Percentiles rank a stretch among this genome's conserved stretches.
phyloP scores from a whole-genome alignment of 2,113 vertebrate genomes.

The Epinephelus moara region DNA sequence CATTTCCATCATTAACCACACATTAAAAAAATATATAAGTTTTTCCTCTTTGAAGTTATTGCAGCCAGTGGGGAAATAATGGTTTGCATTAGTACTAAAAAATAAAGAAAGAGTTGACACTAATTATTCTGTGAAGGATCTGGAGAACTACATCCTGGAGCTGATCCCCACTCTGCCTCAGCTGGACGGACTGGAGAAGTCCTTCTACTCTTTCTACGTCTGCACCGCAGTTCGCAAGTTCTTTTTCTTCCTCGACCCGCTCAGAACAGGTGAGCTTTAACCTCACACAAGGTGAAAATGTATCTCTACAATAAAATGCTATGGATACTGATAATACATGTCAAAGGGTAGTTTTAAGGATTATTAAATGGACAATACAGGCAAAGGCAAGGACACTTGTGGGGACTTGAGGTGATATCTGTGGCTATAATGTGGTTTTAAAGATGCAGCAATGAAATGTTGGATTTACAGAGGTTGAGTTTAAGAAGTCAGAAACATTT shows the following conservation, averaged over 20 bases:
- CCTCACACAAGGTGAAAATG: background rate
- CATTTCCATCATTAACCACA: constrained; percentile 20
- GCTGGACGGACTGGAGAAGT: constrained; percentile 97
- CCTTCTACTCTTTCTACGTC: constrained; percentile 99
- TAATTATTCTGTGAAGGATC: constrained; percentile 85
- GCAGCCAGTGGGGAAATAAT: background rate
- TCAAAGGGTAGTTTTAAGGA: background rate
- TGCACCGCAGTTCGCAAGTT: constrained; percentile 98
- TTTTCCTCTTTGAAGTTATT: background rate
- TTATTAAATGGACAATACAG: background rate
- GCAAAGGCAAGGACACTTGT: background rate
- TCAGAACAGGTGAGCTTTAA: constrained; percentile 90
- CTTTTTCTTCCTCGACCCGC: constrained; percentile 98
- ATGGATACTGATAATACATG: background rate
- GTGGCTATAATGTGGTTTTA: background rate
- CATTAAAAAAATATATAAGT: background rate
- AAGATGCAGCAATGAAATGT: background rate
- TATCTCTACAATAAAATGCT: background rate
- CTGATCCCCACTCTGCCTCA: constrained; percentile 98
- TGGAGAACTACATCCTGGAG: constrained; percentile 99
- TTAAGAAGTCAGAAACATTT: background rate
- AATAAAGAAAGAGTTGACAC: too few species aligned
- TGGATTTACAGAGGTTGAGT: background rate
- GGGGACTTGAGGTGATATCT: too few species aligned
- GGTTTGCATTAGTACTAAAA: background rate